Base-by-base conservation (phyloP, 2,797 vertebrate species). In the Acropternis orthonyx region DNA sequence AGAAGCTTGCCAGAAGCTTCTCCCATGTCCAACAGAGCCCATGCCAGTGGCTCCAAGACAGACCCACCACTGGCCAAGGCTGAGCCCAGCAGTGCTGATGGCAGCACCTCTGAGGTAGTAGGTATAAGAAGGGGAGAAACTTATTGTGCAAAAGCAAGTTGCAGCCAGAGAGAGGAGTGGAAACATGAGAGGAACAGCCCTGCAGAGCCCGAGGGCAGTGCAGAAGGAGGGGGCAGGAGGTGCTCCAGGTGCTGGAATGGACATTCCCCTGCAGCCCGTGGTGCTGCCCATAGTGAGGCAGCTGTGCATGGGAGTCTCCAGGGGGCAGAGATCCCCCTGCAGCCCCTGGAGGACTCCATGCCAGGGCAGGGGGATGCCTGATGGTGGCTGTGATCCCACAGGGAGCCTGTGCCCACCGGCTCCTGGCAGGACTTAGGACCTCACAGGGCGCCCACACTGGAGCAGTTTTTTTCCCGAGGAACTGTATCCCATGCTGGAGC, bases 11-110 rank as follows among this genome's bases (percentile, higher is more conserved):
- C 43, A 27, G 61, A 14, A 55, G 48, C 21, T 51, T 44, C 12
- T 28, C 36, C 37, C 3, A 0, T 11, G 63, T 13, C 56, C 28
- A 9, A 39, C 12, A 27, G 28, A 39, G 37, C 36, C 43, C 3
- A 5, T 16, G 20, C 54, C 61, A 20, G 36, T 0, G 0, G 59
- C 46, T 41, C n/a, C 41, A 39, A 44, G 36, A 14, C 0, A 0
- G 74, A 28, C 0, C 15, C 14, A 11, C 2, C 54, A 2, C 10
- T 5, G 61, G 30, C 8, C 34, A 23, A 4, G 36, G 41, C 34
- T 0, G 1, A 48, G 48, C 41, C 26, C 36, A 55, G 21, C 36
- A 28, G 22, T 1, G 7, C 10, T 4, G 6, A n/a, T 9, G 32
- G 52, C 32, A 49, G 26, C 6, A 9, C 21, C 71, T 18, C 36